Conservation (phyloP, 2,113 vertebrate species). For the Xenus cinereus region DNA sequence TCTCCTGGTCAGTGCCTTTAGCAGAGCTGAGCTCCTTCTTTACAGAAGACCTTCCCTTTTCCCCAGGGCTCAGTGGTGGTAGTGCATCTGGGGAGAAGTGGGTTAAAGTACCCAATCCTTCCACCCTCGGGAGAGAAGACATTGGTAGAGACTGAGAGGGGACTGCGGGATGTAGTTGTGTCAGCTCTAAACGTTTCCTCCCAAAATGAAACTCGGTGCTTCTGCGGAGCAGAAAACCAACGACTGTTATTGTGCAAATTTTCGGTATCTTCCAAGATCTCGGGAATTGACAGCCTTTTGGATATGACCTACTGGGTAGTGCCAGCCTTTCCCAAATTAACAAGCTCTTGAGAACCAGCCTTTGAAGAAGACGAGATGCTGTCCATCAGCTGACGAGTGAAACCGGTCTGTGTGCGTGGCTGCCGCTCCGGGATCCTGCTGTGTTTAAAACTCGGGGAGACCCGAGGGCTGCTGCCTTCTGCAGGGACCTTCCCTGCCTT, state of each 20-base stretch:
- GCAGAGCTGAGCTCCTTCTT: background rate
- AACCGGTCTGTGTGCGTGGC: rapidly evolving
- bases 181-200: background rate
- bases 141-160: background rate
- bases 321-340: background rate
- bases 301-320: background rate
- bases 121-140: rapidly evolving
- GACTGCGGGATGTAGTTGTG: background rate
- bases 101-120: background rate
- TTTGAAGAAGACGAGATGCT: background rate
- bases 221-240: background rate
- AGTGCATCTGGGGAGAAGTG: background rate
- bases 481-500: background rate
- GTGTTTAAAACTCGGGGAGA: background rate
- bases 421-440: background rate
- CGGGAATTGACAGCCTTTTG: background rate
- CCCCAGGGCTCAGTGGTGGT: rapidly evolving
- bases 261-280: background rate
- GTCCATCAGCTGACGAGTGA: background rate
- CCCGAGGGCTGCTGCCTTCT: background rate
- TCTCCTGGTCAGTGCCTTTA: background rate
- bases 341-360: background rate
- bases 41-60: background rate
- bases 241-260: rapidly evolving
- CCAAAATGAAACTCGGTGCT: background rate